These are phyloP conservation scores for Chelonus insularis DNA, from an alignment of 1,140 invertebrate genomes.

Conservation along the genomic window DNA sequence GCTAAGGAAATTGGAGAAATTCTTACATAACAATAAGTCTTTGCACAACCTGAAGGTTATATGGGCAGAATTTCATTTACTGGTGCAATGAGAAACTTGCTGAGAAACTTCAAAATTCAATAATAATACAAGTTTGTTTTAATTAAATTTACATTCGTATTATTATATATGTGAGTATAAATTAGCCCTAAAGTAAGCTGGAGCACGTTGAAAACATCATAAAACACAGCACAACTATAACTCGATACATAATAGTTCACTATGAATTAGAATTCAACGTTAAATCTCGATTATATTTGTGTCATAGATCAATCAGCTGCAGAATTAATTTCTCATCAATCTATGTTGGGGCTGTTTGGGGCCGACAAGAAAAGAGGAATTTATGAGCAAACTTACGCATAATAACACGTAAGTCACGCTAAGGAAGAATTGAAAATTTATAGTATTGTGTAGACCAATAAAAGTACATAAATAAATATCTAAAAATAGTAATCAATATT, in stretches of 20 bases:
- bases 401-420: conserved; percentile 15
- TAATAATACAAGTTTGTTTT: too few relatives aligned
- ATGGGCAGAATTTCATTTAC: conserved; percentile 17
- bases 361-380: conserved; percentile 4
- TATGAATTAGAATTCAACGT: not conserved
- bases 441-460: not conserved
- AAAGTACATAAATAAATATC: not conserved
- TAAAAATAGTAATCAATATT: not conserved
- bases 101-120: not conserved
- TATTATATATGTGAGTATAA: too few relatives aligned
- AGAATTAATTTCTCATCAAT: conserved; percentile 24
- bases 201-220: too few relatives aligned
- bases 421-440: not conserved
- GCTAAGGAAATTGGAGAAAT: not conserved
- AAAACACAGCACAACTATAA: too few relatives aligned
- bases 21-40: not conserved
- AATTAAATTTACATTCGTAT: too few relatives aligned
- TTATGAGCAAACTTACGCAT: conserved; percentile 16
- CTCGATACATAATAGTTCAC: too few relatives aligned
- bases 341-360: not conserved
- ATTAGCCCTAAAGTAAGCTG: too few relatives aligned
- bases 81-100: conserved; percentile 11
- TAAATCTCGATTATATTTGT: not conserved
- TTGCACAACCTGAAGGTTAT: not conserved
- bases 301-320: conserved; percentile 16